Conservation (phyloP, 2,113 vertebrate genomes). For the Turnix velox region DNA sequence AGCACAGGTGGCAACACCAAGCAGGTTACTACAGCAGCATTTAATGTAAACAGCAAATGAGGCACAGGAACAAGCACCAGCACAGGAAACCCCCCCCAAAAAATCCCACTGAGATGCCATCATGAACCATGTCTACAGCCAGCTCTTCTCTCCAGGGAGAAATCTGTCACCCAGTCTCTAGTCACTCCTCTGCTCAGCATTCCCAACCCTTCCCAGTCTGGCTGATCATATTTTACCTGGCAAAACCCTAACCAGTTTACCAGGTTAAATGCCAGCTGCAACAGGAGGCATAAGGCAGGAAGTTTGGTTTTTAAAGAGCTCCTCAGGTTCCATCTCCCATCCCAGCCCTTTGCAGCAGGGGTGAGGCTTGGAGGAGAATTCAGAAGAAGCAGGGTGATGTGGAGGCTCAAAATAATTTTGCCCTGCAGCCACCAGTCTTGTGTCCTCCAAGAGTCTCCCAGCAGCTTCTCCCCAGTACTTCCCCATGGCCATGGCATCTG, state of each 20-base stretch:
- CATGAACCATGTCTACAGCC: not conserved
- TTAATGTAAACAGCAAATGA: constrained; percentile 30
- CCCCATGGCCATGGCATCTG: not conserved
- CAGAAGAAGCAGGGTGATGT: not conserved
- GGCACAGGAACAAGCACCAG: constrained; percentile 35
- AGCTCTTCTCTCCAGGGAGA: not conserved
- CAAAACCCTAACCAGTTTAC: not conserved
- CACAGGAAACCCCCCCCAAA: not conserved
- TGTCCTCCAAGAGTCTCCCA: accelerated
- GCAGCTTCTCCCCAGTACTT: not conserved
- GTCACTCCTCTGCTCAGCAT: not conserved
- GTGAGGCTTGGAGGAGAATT: not conserved
- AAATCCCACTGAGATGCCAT: not conserved
- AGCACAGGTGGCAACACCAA: not conserved
- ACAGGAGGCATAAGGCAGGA: not conserved
- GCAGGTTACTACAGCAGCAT: not conserved
- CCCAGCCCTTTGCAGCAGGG: not conserved
- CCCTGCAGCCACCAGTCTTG: not conserved
- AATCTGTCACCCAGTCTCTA: not conserved
- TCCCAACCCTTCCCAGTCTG: not conserved
- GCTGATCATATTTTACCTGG: not conserved
- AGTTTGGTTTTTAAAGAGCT: not conserved
- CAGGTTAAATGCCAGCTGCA: not conserved
- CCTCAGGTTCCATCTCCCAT: not conserved
- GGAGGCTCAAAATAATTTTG: not conserved